A percentile compares a stretch with the other conserved stretches of the same genome.
These are phyloP conservation scores for Malachius bipustulatus DNA, from an alignment of 2,888 invertebrate genomes.

Conservation along the genomic window DNA sequence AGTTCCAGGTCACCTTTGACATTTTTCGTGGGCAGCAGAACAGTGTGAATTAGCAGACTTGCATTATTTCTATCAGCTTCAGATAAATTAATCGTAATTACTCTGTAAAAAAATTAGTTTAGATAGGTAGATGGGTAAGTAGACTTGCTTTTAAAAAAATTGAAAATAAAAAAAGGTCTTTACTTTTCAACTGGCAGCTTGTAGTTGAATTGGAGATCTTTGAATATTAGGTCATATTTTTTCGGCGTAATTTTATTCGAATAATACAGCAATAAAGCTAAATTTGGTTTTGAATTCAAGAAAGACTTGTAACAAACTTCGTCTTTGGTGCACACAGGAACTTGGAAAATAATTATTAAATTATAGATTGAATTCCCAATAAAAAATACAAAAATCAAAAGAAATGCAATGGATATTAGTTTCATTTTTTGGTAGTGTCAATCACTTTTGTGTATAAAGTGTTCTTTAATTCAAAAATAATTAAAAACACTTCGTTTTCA, in stretches of 20 bases:
- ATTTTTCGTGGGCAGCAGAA: slow-evolving; percentile 49
- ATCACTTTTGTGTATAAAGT: no score
- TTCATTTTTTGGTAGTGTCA: no score
- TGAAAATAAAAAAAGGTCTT: slow-evolving; percentile 17
- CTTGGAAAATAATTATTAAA: slow-evolving; percentile 58
- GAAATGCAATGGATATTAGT: slow-evolving; percentile 49
- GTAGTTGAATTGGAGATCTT: slow-evolving; percentile 54
- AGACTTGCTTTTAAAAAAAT: neutral
- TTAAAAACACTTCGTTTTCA: no score
- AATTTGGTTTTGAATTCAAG: slow-evolving; percentile 51
- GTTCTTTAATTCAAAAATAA: no score
- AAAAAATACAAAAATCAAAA: slow-evolving; percentile 54
- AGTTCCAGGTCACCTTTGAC: slow-evolving; percentile 43
- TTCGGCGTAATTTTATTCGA: slow-evolving; percentile 46
- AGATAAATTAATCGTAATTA: slow-evolving; percentile 57
- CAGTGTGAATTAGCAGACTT: slow-evolving; percentile 65
- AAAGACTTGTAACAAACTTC: slow-evolving; percentile 58
- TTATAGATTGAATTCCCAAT: slow-evolving; percentile 66
- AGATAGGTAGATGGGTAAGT: no score
- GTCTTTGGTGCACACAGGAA: slow-evolving; percentile 53
- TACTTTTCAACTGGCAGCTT: slow-evolving; percentile 42
- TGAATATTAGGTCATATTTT: slow-evolving; percentile 49
- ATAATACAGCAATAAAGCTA: slow-evolving; percentile 58
- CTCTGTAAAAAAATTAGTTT: slow-evolving; percentile 39
- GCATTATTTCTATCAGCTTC: slow-evolving; percentile 71